These are phyloP conservation scores for Lagopus muta DNA, from an alignment of 2,113 vertebrate genomes.

Conservation along the genomic window DNA sequence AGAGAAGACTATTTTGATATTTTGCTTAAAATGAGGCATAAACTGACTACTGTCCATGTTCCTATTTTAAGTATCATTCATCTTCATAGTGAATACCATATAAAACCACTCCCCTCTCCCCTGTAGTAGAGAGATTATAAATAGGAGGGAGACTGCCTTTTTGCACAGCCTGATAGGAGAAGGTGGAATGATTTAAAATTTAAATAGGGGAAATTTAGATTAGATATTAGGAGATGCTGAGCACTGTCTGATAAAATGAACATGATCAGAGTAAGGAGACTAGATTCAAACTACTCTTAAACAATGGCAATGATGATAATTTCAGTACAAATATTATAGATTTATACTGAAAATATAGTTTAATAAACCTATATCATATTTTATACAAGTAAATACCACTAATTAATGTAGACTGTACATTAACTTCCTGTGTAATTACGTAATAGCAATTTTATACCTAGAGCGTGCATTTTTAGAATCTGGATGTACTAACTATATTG, in stretches of 20 bases:
- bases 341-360: neutral
- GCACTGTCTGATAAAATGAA: neutral
- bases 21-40: neutral
- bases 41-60: neutral
- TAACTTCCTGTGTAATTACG: conserved; percentile 8
- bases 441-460: conserved; percentile 3
- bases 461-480: conserved; percentile 19
- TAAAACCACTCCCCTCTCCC: neutral
- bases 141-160: neutral
- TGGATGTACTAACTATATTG: neutral
- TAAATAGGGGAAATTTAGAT: neutral
- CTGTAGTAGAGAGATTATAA: neutral
- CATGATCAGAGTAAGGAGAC: neutral
- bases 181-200: neutral
- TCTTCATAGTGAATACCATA: neutral
- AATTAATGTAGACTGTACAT: neutral
- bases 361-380: neutral
- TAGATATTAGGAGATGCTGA: neutral
- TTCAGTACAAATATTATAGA: neutral
- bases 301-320: neutral
- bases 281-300: neutral
- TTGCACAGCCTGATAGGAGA: neutral
- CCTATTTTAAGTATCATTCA: neutral
- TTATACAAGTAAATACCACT: neutral
- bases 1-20: neutral